These are phyloP conservation scores for Palythoa heliodiscus DNA, from an alignment of 92 coral and sea anemone genomes.

Conservation along the genomic window DNA sequence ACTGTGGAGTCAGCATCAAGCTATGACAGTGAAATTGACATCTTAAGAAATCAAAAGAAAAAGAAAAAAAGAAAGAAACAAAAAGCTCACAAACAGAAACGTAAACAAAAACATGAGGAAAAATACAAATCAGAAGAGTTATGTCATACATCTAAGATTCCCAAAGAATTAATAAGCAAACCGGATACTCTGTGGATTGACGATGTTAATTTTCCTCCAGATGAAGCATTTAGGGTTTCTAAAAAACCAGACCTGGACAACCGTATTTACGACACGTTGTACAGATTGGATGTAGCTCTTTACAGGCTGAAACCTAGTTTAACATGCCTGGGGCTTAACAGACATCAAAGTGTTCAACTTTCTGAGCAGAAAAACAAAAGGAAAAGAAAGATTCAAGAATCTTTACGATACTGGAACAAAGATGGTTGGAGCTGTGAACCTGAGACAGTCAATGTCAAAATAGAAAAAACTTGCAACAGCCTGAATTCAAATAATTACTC, in stretches of 20 bases:
- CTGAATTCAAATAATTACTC: conserved; percentile 61
- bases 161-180: conserved; percentile 54
- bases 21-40: neutral
- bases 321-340: conserved; percentile 77
- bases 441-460: neutral
- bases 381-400: conserved; percentile 44
- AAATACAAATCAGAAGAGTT: conserved; percentile 9
- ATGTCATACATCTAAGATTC: conserved; percentile 4
- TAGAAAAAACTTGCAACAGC: conserved; percentile 1
- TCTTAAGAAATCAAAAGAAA: conserved; percentile 17
- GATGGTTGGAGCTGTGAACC: conserved; percentile 16
- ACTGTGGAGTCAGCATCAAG: conserved; percentile 25
- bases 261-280: conserved; percentile 76
- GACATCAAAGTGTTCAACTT: conserved; percentile 59
- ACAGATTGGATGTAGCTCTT: conserved; percentile 85
- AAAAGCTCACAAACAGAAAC: conserved; percentile 72
- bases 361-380: conserved; percentile 61
- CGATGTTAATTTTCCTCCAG: conserved; percentile 70
- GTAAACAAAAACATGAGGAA: conserved; percentile 61
- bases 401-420: conserved; percentile 60
- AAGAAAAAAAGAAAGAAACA: conserved; percentile 54
- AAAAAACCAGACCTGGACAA: conserved; percentile 85
- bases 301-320: conserved; percentile 69
- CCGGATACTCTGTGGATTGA: conserved; percentile 96
- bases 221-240: conserved; percentile 86